Evolutionary conservation across 2,888 invertebrate genomes (phyloP), one percentile per base, ranked within the genome.

Genomic region (Cryptocephalus primarius): DNA sequence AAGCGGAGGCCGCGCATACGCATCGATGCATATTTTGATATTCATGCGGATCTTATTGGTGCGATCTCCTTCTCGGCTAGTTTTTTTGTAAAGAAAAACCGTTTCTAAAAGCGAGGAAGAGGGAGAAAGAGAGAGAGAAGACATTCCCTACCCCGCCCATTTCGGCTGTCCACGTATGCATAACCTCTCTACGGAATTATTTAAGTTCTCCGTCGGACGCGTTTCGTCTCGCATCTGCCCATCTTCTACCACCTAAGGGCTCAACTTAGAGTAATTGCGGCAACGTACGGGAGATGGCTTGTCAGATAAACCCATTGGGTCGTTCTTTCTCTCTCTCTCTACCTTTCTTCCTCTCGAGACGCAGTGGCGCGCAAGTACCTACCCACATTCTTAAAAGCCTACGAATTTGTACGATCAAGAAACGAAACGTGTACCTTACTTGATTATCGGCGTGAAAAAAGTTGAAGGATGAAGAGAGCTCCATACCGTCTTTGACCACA

Each of bases 251-350:
- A 52, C 62, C 65, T 59, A 53, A 56, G 57, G 65, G 64, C 39
- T 60, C 54, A 59, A 60, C 58, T 61, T 61, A 64, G 62, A 61
- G 63, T 66, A 66, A 66, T 66, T 65, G 66, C 65, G 56, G 61
- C 60, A 59, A 59, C 62, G 60, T 61, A 62, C 60, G 59, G 60
- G 51, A 62, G 64, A 66, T 64, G 60, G 57, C 59, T 60, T 59
- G 60, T 60, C 60, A 59, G 64, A 65, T 65, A 64, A 63, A 48
- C 57, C 56, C 60, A 60, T 63, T 62, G 62, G 63, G 61, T 60
- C 61, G 60, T 22, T 22, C 22, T 22, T 6, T 22, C 22, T 22
- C 22, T 22, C 22, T 22, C 22, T 6, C 22, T 22, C 22, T 22
- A 4, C 22, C 22, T 22, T 22, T 22, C 22, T 22, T 22, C 22